Evolutionary conservation across 2,888 invertebrate genomes (phyloP), one percentile per base, ranked within the genome.

Genomic region (Leptinotarsa juncta): DNA sequence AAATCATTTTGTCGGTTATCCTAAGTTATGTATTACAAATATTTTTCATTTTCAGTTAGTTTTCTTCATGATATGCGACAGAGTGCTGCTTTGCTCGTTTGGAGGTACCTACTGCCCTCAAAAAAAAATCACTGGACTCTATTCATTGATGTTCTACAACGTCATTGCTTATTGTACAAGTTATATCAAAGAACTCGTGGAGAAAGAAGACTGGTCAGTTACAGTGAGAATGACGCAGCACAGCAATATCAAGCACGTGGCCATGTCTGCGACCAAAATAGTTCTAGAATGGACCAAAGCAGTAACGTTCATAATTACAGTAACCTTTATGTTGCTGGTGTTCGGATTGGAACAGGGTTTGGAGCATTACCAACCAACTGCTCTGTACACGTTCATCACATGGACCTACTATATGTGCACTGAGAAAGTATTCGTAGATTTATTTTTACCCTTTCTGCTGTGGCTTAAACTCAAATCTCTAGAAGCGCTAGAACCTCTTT

Each of bases 281-380:
- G 94, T 94, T 12, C 89, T 95, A 70, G 94, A 95, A 85, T 94
- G 94, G 93, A 94, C 94, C 18, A 95, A 95, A 87, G 94, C 94
- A 0, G 92, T 95, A 67, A 94, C 94, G 0, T 95, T 94, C 83
- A 90, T 94, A 49, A 93, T 94, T 50, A 95, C 94, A 0, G 90
- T 94, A 55, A 94, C 93, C 0, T 95, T 94, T 83, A 92, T 94
- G 87, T 89, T 95, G 15, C 89, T 95, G 3, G 93, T 94, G 0
- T 91, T 95, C 67, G 94, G 94, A 2, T 86, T 94, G 74, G 94
- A 94, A 83, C 94, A 94, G 86, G 94, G 94, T 2, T 85, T 94
- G 65, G 92, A 94, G 79, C 91, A 94, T 85, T 95, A 94, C 86
- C 91, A 91, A 70, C 95, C 94, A 0, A 93, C 93, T 3, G 88